phyloP scores from a whole-genome alignment of 2,888 invertebrate species.

The Stegana nigrithorax region DNA sequence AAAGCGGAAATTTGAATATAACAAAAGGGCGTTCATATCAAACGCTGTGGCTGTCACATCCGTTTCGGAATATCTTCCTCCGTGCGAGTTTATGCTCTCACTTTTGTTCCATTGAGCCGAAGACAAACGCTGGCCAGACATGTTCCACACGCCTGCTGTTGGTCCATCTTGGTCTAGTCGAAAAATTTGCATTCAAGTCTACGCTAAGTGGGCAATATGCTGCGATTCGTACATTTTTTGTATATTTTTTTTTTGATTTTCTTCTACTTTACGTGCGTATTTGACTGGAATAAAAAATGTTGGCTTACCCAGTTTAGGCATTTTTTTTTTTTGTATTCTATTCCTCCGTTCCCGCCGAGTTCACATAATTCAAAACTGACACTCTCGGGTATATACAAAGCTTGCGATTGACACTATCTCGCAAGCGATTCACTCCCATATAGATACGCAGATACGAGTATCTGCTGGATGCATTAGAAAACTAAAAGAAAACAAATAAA shows the following conservation, averaged over 20 bases:
- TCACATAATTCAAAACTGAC: slow-evolving; percentile 30
- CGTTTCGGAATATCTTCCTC: slow-evolving; percentile 26
- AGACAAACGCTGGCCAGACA: not conserved
- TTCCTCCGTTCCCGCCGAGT: not conserved
- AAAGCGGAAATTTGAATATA: slow-evolving; percentile 26
- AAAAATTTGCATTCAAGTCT: slow-evolving; percentile 13
- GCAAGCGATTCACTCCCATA: no score
- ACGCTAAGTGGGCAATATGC: not conserved
- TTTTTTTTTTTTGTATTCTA: slow-evolving; percentile 1
- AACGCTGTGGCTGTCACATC: slow-evolving; percentile 32
- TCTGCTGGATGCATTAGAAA: not conserved
- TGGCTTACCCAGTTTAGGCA: slow-evolving; percentile 22
- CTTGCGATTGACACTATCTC: slow-evolving; percentile 10
- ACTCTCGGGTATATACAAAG: not conserved
- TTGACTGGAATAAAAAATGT: slow-evolving; percentile 30
- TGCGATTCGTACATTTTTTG: slow-evolving; percentile 4
- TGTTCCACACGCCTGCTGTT: not conserved
- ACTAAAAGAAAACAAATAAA: not conserved
- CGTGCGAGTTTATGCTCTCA: slow-evolving; percentile 27
- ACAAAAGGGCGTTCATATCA: slow-evolving; percentile 20
- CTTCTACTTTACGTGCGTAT: slow-evolving; percentile 16
- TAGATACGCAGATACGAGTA: not conserved
- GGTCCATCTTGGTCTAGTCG: not conserved
- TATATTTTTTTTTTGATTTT: not conserved
- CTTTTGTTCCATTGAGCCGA: slow-evolving; percentile 6